phyloP scores from a whole-genome alignment of 2,888 invertebrate species.

The Aleiodes testaceus region DNA sequence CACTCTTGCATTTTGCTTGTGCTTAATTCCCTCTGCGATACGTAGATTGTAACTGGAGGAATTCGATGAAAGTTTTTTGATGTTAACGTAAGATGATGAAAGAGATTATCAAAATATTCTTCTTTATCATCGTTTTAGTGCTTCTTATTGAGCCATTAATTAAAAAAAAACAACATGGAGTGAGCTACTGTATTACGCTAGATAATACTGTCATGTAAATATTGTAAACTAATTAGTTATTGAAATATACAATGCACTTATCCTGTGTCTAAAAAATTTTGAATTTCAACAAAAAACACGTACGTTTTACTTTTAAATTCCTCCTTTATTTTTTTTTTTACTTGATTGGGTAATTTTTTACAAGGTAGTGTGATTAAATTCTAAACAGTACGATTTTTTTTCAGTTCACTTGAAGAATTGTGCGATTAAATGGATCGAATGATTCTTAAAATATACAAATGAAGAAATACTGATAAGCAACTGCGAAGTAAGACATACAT shows the following conservation, averaged over 20 bases:
- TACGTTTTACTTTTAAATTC: neutral
- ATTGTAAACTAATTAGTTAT: slow-evolving; percentile 63
- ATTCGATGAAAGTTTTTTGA: neutral
- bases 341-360: neutral
- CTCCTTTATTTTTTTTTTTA: neutral
- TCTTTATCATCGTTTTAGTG: neutral
- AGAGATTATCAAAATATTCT: too few species aligned
- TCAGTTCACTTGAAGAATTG: neutral
- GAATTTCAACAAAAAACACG: neutral
- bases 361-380: neutral
- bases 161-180: neutral
- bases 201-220: slow-evolving; percentile 61
- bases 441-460: slow-evolving; percentile 9
- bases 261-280: slow-evolving; percentile 38
- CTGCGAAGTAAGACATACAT: slow-evolving; percentile 56
- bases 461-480: slow-evolving; percentile 39
- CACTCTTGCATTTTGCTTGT: slow-evolving; percentile 16
- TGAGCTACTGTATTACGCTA: neutral
- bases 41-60: slow-evolving; percentile 6
- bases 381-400: slow-evolving; percentile 40
- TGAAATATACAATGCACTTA: slow-evolving; percentile 49
- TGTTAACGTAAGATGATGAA: neutral
- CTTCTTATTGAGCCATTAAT: neutral
- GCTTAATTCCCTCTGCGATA: slow-evolving; percentile 16
- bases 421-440: neutral